These are phyloP conservation scores for Anser cygnoides DNA, from an alignment of 2,113 vertebrate genomes.

Conservation along the genomic window DNA sequence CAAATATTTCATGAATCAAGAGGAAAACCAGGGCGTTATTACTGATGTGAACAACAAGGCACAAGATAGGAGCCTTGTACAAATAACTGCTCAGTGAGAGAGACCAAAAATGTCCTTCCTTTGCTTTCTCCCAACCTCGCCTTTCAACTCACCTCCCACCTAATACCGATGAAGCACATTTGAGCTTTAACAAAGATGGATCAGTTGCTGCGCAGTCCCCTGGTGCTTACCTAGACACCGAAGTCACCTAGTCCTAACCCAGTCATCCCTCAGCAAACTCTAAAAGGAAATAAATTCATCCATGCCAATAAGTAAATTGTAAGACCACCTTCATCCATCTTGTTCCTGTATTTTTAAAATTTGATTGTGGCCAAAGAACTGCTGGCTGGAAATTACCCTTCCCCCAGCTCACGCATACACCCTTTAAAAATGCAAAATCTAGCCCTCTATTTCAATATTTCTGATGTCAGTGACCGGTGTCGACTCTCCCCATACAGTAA, in stretches of 20 bases:
- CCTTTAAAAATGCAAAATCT: constrained; percentile 66
- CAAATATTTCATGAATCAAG: constrained; percentile 1
- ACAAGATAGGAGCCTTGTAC: background rate
- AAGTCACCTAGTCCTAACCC: constrained; percentile 26
- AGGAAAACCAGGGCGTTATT: background rate
- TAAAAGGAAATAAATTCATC: constrained; percentile 37
- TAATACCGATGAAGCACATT: constrained; percentile 4
- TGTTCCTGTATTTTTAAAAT: constrained; percentile 54
- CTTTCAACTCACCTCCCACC: constrained; percentile 9
- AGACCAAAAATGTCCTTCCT: background rate
- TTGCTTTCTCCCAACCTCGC: background rate
- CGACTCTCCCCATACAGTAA: constrained; percentile 74
- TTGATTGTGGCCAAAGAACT: constrained; percentile 37
- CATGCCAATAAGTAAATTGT: constrained; percentile 52
- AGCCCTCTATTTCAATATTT: constrained; percentile 70
- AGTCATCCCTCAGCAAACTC: background rate
- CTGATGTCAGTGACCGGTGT: constrained; percentile 74
- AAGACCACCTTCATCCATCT: constrained; percentile 54
- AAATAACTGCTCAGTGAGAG: background rate
- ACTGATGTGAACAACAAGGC: background rate
- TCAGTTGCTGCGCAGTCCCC: background rate
- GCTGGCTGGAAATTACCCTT: constrained; percentile 31
- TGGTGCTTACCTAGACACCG: background rate
- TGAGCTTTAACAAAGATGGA: constrained; percentile 33
- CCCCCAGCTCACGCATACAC: constrained; percentile 7